These are phyloP conservation scores for Drosophila infuscata DNA, from an alignment of 2,888 invertebrate genomes.

Conservation along the genomic window DNA sequence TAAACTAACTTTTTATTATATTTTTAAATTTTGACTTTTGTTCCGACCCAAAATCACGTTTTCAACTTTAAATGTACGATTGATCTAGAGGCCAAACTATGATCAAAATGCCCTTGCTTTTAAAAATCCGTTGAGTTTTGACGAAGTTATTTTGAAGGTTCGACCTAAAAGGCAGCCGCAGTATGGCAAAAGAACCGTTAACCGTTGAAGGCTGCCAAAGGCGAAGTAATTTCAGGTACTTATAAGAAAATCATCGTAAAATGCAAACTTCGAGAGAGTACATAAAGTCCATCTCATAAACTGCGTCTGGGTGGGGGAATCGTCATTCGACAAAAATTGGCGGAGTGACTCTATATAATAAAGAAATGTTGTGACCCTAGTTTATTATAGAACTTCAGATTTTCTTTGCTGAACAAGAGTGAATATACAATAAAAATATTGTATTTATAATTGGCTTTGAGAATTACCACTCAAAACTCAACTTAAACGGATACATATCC, in stretches of 20 bases:
- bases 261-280: slow-evolving; percentile 7
- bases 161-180: slow-evolving; percentile 34
- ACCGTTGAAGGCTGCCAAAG: slow-evolving; percentile 30
- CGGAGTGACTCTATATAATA: neutral
- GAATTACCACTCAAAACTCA: neutral
- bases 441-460: neutral
- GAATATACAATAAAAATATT: neutral
- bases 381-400: neutral
- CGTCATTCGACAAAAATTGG: neutral
- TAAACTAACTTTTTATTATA: no score
- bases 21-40: no score
- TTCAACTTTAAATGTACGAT: no score
- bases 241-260: slow-evolving; percentile 38
- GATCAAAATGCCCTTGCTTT: no score
- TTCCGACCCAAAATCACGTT: no score
- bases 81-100: no score
- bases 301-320: neutral
- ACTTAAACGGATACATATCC: neutral
- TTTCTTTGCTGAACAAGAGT: neutral
- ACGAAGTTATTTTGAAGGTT: no score
- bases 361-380: neutral
- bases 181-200: neutral
- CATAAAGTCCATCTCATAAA: slow-evolving; percentile 8
- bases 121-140: no score
- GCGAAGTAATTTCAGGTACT: slow-evolving; percentile 38